A percentile compares a stretch with the other conserved stretches of the same genome.
Evolutionary conservation across 1,140 invertebrate species (phyloP).

Genomic region (Musca vetustissima): DNA sequence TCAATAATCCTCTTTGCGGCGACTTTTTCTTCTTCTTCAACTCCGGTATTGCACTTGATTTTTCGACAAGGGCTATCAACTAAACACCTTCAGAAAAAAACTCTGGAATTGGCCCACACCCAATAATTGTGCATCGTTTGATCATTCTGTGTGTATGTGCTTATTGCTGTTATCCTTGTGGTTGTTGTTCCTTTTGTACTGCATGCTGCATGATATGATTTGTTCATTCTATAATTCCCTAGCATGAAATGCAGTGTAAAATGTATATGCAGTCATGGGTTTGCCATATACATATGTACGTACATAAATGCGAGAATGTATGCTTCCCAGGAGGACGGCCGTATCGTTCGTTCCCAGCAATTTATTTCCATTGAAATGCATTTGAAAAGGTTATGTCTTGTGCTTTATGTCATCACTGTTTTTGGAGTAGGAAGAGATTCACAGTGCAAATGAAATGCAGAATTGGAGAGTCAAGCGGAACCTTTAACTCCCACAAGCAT

Average conservation of each 20-base stretch:
- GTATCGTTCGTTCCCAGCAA: too few relatives aligned
- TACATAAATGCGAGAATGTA: too few relatives aligned
- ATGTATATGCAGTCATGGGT: too few relatives aligned
- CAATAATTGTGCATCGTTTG: not conserved
- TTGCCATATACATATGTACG: too few relatives aligned
- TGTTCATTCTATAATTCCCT: not conserved
- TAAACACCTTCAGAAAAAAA: not conserved
- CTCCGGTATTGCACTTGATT: too few relatives aligned
- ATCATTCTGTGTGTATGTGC: not conserved
- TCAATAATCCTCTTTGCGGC: too few relatives aligned
- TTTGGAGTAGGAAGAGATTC: not conserved
- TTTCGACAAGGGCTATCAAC: not conserved
- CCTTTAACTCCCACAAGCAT: not conserved
- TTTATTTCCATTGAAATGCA: not conserved
- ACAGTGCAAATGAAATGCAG: too few relatives aligned
- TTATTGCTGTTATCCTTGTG: not conserved
- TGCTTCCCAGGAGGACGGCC: too few relatives aligned
- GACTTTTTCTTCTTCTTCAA: too few relatives aligned
- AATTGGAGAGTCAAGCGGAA: too few relatives aligned
- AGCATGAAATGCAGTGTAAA: not conserved
- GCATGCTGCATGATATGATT: not conserved
- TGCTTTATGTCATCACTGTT: not conserved
- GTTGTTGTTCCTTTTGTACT: too few relatives aligned
- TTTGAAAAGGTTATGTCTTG: not conserved
- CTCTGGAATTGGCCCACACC: not conserved